Conservation (phyloP, 2,113 vertebrate genomes). For the Amphiprion percula region DNA sequence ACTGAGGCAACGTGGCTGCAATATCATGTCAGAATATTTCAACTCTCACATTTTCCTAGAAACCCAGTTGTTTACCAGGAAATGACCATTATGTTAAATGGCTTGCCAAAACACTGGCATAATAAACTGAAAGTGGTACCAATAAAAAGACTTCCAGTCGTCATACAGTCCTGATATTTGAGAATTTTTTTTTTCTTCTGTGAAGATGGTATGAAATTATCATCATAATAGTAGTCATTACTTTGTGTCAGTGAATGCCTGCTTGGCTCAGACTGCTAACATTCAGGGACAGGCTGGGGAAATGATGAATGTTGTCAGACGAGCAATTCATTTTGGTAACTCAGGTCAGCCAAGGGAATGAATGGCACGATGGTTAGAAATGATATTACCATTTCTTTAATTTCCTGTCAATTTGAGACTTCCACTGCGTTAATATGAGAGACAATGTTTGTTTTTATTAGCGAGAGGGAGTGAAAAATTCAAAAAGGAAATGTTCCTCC, state of each 20-base stretch:
- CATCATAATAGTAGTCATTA: conserved; percentile 63
- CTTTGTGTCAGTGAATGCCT: conserved; percentile 50
- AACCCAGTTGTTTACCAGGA: conserved; percentile 45
- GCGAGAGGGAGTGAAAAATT: not conserved
- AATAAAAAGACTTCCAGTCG: conserved; percentile 6
- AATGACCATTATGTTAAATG: conserved; percentile 31
- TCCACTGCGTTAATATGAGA: conserved; percentile 43
- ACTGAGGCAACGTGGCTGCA: conserved; percentile 24
- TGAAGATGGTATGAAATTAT: conserved; percentile 62
- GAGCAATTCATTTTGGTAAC: conserved; percentile 66
- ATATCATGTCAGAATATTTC: conserved; percentile 61
- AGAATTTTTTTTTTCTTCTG: conserved; percentile 50
- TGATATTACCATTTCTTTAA: conserved; percentile 74
- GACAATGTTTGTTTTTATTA: conserved; percentile 54
- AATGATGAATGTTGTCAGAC: conserved; percentile 66
- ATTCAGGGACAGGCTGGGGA: conserved; percentile 45
- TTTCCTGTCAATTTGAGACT: conserved; percentile 72
- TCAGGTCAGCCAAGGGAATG: conserved; percentile 64
- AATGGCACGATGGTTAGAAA: conserved; percentile 55
- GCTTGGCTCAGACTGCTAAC: conserved; percentile 58
- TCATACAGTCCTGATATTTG: conserved; percentile 30
- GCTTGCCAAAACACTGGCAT: conserved; percentile 26
- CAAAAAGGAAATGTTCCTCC: not conserved
- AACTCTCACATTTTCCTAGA: conserved; percentile 29
- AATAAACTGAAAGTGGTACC: conserved; percentile 29